Conservation (phyloP, 2,888 invertebrate species). For the Erynnis tages region DNA sequence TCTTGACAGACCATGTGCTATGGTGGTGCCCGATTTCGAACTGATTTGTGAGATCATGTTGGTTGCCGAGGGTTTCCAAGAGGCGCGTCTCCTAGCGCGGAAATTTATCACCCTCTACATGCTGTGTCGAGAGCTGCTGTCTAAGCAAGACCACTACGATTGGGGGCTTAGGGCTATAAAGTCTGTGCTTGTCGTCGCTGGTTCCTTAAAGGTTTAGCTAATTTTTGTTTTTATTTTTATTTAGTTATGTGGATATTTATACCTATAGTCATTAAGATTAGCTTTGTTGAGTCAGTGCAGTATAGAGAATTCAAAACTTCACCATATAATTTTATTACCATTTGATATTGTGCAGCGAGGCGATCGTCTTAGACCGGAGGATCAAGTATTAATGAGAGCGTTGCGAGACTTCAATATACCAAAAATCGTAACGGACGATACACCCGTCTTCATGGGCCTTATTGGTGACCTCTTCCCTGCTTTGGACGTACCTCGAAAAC, state of each 20-base stretch:
- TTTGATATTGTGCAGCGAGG: constrained; percentile 87
- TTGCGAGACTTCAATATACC: constrained; percentile 97
- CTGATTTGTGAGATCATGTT: constrained; percentile 98
- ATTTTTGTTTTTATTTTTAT: not conserved
- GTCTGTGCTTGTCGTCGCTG: constrained; percentile 96
- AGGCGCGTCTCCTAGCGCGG: constrained; percentile 92
- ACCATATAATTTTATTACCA: not conserved
- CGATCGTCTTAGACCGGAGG: constrained; percentile 96
- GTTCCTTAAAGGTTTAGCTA: constrained; percentile 87
- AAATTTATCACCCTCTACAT: constrained; percentile 97
- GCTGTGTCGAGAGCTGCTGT: constrained; percentile 92
- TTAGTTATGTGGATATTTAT: too few species aligned
- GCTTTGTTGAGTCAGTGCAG: too few species aligned
- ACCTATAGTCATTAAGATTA: too few species aligned
- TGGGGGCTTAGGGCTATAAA: constrained; percentile 98
- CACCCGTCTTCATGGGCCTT: constrained; percentile 98
- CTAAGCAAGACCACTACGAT: constrained; percentile 98
- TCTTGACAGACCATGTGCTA: constrained; percentile 91
- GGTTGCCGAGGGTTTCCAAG: constrained; percentile 97
- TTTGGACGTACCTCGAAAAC: constrained; percentile 96
- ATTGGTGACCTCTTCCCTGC: constrained; percentile 98
- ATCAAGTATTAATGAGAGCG: constrained; percentile 98
- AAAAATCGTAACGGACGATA: constrained; percentile 96
- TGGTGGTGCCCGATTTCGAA: constrained; percentile 98
- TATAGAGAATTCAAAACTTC: too few species aligned